A percentile compares a stretch with the other conserved stretches of the same genome.
These are phyloP conservation scores for Ametastegia equiseti DNA, from an alignment of 2,888 invertebrate genomes.

Conservation along the genomic window DNA sequence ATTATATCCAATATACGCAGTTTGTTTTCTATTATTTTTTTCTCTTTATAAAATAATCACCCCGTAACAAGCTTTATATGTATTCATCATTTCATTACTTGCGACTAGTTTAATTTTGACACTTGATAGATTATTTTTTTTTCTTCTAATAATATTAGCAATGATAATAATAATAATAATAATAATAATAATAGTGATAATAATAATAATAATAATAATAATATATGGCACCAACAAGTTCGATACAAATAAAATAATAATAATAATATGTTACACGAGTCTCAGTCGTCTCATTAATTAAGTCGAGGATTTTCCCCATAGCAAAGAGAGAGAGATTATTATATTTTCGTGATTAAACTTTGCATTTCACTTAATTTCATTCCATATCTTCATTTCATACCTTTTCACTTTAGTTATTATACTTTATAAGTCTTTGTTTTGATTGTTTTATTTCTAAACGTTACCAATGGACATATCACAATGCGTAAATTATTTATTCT, in stretches of 20 bases:
- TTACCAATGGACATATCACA: conserved; percentile 45
- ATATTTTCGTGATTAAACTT: background rate
- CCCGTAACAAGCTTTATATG: conserved; percentile 66
- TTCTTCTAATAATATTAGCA: conserved; percentile 8
- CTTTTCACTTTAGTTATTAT: conserved; percentile 17
- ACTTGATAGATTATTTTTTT: conserved; percentile 64
- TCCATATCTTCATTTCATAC: too few species aligned
- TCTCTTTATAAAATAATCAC: conserved; percentile 62
- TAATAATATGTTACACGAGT: conserved; percentile 40
- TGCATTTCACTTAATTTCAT: conserved; percentile 15
- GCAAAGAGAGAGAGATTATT: conserved; percentile 19
- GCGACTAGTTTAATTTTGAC: conserved; percentile 74
- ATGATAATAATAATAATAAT: conserved; percentile 21
- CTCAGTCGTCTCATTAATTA: conserved; percentile 44
- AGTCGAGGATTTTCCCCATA: conserved; percentile 45
- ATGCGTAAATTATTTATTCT: background rate
- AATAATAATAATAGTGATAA: background rate
- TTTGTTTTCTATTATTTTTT: conserved; percentile 37
- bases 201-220: conserved; percentile 37
- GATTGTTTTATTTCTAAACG: conserved; percentile 47
- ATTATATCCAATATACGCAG: conserved; percentile 15
- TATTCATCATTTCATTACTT: conserved; percentile 57
- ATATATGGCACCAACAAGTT: conserved; percentile 50
- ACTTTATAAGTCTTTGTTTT: conserved; percentile 39
- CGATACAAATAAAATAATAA: conserved; percentile 45